Conservation (phyloP, 2,888 invertebrate genomes). For the Polylopha cassiicola region DNA sequence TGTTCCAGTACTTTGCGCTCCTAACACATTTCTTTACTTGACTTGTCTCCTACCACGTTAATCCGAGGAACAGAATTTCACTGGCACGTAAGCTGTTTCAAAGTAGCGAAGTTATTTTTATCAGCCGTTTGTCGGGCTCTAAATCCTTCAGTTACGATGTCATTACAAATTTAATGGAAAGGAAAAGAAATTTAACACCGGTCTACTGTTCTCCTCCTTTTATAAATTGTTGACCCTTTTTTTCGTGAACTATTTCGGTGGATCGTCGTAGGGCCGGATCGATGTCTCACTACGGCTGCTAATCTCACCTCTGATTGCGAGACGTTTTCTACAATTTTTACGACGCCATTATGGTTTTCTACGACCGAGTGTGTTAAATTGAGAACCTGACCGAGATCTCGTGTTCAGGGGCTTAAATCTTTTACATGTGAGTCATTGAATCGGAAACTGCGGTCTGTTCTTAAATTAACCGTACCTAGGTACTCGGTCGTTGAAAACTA, state of each 20-base stretch:
- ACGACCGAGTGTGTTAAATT: constrained; percentile 41
- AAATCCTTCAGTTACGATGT: constrained; percentile 34
- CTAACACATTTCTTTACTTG: constrained; percentile 15
- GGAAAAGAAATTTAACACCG: constrained; percentile 28
- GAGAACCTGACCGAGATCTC: constrained; percentile 44
- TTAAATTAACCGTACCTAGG: too few relatives aligned
- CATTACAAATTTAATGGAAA: constrained; percentile 34
- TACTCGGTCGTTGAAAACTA: too few relatives aligned
- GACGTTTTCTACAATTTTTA: constrained; percentile 63
- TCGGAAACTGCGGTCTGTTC: too few relatives aligned
- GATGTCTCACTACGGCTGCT: constrained; percentile 45
- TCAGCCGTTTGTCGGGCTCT: constrained; percentile 27
- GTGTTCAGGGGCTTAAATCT: constrained; percentile 1
- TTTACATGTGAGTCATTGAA: constrained; percentile 14
- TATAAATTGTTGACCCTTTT: constrained; percentile 59
- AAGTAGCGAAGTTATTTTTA: constrained; percentile 30
- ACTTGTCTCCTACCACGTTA: constrained; percentile 19
- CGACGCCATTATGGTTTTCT: constrained; percentile 48
- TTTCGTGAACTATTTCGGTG: constrained; percentile 39
- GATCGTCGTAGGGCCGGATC: constrained; percentile 26
- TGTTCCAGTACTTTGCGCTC: constrained; percentile 17
- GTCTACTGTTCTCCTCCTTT: constrained; percentile 34
- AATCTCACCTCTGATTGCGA: constrained; percentile 65
- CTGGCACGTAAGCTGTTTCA: constrained; percentile 29
- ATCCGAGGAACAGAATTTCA: constrained; percentile 28